A percentile compares a stretch with the other conserved stretches of the same genome.
Conservation (phyloP, 1,140 invertebrate species). For the Leptoteleia sp. region DNA sequence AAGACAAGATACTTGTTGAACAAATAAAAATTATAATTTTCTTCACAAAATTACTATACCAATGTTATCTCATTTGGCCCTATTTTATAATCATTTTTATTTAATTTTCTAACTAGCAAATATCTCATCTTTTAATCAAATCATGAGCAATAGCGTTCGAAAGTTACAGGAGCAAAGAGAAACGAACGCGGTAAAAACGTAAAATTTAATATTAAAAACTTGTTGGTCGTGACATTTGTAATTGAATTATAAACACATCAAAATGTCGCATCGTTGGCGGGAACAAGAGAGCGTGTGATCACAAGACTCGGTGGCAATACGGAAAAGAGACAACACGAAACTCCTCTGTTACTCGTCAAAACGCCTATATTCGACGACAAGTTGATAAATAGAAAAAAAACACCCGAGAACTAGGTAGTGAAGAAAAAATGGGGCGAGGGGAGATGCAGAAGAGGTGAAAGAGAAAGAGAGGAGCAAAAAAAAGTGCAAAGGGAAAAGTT, state of each 20-base stretch:
- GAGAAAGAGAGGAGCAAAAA: conserved; percentile 23
- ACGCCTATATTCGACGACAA: conserved; percentile 26
- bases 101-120: no score
- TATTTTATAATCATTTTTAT: no score
- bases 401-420: background rate
- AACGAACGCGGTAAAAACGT: background rate
- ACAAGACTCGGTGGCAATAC: conserved; percentile 27
- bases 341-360: conserved; percentile 44
- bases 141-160: no score
- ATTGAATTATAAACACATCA: conserved; percentile 38
- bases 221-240: background rate
- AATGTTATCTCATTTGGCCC: no score
- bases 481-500: conserved; percentile 43
- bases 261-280: conserved; percentile 10
- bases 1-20: no score
- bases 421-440: background rate
- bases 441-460: background rate
- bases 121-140: no score
- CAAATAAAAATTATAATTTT: no score
- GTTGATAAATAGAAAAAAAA: conserved; percentile 41
- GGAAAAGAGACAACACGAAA: conserved; percentile 26
- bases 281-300: conserved; percentile 24
- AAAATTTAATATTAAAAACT: conserved; percentile 4
- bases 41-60: no score
- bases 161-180: no score